Evolutionary conservation across 2,888 invertebrate species (phyloP), one percentile per base, ranked within the genome.

Genomic region (Scaptomyza flava): DNA sequence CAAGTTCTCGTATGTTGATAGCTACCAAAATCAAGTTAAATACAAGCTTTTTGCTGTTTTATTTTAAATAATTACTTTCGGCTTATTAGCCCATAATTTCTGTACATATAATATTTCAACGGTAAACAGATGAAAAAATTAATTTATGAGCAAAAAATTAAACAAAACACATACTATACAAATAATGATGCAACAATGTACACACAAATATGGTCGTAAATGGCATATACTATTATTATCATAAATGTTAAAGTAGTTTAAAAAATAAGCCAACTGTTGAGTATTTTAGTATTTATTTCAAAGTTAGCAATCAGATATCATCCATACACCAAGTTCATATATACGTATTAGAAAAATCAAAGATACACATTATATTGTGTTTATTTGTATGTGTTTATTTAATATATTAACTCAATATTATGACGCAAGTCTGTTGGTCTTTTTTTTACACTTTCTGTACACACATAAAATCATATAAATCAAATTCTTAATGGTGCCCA

Each of bases 391-490:
- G 30, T 38, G 27, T 46, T 47, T 58, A 17, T 38, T 50, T 68
- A 43, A 42, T 50, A 43, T 9, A 45, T 61, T 14, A 38, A 45
- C 41, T 41, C 36, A 59, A 48, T 52, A 20, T 54, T 54, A 48
- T 77, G 68, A 72, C 80, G 77, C 80, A 79, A 54, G 67, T 72
- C 57, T 47, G 9, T 77, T 38, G 47, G 54, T 17, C 17, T 17
- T 17, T 17, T 17, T 17, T 1, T 17, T 17, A 17, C 17, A 62
- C 31, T 60, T 54, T 12, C 45, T n/a, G 50, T 14, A 38, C 17
- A 51, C 59, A 41, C 64, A 36, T 45, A 30, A 65, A 67, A 70
- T 54, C 31, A 59, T 53, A 68, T 68, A 72, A 60, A 78, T 71
- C 69, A 63, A 59, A 57, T 43, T 42, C 5, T 38, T 52, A 68